Evolutionary conservation across 2,797 vertebrate genomes (phyloP).

Genomic region (Pachyuromys duprasi): DNA sequence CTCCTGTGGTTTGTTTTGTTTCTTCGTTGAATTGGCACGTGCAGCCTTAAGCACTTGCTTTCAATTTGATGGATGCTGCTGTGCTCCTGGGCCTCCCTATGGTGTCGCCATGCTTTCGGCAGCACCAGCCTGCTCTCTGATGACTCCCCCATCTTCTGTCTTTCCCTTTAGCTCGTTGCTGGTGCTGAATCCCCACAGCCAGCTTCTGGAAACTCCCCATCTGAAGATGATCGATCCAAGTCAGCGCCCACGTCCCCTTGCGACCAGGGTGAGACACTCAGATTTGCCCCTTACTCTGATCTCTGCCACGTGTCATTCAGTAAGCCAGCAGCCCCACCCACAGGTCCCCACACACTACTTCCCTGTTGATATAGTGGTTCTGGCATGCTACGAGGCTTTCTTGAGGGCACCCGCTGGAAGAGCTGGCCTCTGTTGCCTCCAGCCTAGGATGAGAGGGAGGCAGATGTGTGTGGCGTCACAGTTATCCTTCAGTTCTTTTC

Average conservation of each 20-base stretch:
- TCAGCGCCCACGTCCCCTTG: slow-evolving; percentile 97
- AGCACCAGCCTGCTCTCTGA: not conserved
- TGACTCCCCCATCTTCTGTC: not conserved
- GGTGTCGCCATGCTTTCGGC: not conserved
- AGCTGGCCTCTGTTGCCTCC: not conserved
- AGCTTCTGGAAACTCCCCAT: slow-evolving; percentile 88
- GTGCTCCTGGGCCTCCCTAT: fast-evolving
- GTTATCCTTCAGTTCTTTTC: not conserved
- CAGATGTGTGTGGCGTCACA: fast-evolving
- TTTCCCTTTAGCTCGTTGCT: slow-evolving; percentile 90
- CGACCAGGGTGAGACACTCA: slow-evolving; percentile 91
- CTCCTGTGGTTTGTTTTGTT: not conserved
- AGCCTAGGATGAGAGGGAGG: not conserved
- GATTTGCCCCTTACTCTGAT: not conserved
- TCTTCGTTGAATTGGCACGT: not conserved
- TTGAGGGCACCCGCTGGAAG: not conserved
- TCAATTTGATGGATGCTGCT: not conserved
- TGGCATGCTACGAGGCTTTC: not conserved
- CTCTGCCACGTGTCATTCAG: not conserved
- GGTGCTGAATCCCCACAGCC: slow-evolving; percentile 92
- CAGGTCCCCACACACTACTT: not conserved
- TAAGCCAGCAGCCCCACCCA: not conserved
- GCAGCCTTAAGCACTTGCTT: not conserved
- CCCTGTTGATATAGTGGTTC: not conserved
- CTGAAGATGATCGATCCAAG: slow-evolving; percentile 94